These are phyloP conservation scores for Eupeodes latifasciatus DNA, from an alignment of 2,888 invertebrate genomes.

Conservation along the genomic window DNA sequence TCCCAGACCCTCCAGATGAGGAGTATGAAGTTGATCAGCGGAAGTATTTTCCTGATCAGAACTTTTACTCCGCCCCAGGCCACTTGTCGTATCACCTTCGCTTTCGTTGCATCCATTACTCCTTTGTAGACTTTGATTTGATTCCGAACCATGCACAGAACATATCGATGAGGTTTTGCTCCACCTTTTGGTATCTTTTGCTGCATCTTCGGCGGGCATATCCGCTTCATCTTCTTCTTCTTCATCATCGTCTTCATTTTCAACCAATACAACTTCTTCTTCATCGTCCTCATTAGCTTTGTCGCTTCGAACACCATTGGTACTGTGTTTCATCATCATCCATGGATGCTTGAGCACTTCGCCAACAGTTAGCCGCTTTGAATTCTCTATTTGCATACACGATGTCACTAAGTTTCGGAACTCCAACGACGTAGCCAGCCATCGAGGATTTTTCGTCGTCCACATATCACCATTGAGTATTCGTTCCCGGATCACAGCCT, in stretches of 20 bases:
- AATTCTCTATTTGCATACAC: conserved; percentile 80
- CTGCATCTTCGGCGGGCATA: conserved; percentile 86
- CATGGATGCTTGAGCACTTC: conserved; percentile 85
- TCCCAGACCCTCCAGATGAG: conserved; percentile 57
- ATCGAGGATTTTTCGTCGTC: conserved; percentile 79
- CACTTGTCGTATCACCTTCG: conserved; percentile 80
- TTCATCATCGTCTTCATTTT: conserved; percentile 87
- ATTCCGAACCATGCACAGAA: conserved; percentile 77
- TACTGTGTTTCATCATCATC: conserved; percentile 63
- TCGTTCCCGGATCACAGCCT: conserved; percentile 78
- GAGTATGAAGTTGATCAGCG: conserved; percentile 53
- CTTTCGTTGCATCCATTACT: conserved; percentile 75
- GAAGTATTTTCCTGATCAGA: conserved; percentile 77
- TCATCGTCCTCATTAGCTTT: conserved; percentile 86
- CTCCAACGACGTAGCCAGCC: conserved; percentile 79
- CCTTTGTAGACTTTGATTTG: conserved; percentile 72
- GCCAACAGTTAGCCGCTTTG: conserved; percentile 78
- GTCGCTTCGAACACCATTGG: conserved; percentile 51
- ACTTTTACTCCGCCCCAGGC: conserved; percentile 80
- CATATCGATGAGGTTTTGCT: conserved; percentile 84
- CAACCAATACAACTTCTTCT: conserved; percentile 88
- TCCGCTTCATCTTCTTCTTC: conserved; percentile 85
- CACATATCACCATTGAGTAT: conserved; percentile 80
- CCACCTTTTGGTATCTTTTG: conserved; percentile 88
- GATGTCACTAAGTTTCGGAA: conserved; percentile 79